These are phyloP conservation scores for Melanotus villosus DNA, from an alignment of 2,888 invertebrate genomes.

Conservation along the genomic window DNA sequence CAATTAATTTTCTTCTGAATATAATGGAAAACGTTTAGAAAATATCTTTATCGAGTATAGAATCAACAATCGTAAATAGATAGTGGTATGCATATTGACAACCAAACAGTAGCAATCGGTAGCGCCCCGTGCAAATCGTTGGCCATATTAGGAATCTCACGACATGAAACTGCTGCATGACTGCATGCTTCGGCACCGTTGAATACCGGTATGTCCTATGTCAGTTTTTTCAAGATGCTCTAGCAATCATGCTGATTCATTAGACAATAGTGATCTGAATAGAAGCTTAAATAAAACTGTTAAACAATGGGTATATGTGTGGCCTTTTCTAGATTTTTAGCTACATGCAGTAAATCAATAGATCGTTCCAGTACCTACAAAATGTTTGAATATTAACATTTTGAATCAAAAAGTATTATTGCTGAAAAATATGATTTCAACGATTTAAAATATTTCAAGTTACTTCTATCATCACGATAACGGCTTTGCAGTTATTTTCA, in stretches of 20 bases:
- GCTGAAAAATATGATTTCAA: too few species aligned
- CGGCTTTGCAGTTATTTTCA: too few species aligned
- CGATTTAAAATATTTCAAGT: too few species aligned
- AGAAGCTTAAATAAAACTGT: conserved; percentile 23
- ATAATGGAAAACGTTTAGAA: neutral
- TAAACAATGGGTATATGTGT: conserved; percentile 31
- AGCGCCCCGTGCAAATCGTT: conserved; percentile 55
- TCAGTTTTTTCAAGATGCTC: conserved; percentile 48
- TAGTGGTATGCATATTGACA: conserved; percentile 54
- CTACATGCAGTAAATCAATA: neutral
- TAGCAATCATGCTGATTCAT: conserved; percentile 36
- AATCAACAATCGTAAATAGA: conserved; percentile 52
- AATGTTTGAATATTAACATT: too few species aligned
- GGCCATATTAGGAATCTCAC: conserved; percentile 56
- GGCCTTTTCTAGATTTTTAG: neutral
- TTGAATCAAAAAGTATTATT: too few species aligned
- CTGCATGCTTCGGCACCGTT: conserved; percentile 53
- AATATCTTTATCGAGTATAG: conserved; percentile 21
- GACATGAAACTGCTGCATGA: conserved; percentile 50
- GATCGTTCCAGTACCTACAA: too few species aligned
- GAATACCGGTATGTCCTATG: conserved; percentile 52
- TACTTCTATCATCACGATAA: too few species aligned
- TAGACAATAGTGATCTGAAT: conserved; percentile 42
- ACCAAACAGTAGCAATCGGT: conserved; percentile 54
- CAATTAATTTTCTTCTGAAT: neutral